Base-by-base conservation (phyloP, 1,140 invertebrate species). In the Drosophila seguyi region DNA sequence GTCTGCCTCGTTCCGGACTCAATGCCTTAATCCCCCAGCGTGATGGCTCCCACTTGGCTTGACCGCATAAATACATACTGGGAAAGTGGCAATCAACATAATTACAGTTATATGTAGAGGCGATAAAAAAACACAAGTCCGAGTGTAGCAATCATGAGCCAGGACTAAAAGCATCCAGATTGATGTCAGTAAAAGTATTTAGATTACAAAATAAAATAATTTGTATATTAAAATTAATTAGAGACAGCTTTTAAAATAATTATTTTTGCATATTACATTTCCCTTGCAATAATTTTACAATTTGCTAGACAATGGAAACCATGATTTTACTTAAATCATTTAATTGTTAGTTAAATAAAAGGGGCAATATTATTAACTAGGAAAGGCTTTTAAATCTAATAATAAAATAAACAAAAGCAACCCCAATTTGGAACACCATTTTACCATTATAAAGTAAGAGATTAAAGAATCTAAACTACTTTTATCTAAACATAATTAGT, bases 41-140 rank as follows among this genome's bases (percentile, higher is more conserved):
- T 39, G 60, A 61, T 57, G 60, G 45, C 59, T 57, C 45, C 57
- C 80, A 63, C 69, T 58, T 47, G 61, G 57, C 56, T 53, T 45
- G 44, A 25, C 56, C 42, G 47, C 52, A 78, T 47, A 62, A 81
- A 60, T 59, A 61, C 53, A 66, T 72, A 50, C 47, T 52, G 67
- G 75, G 57, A 61, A 66, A 82, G 55, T 50, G 47, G 65, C 84
- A 87, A 75, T 82, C 62, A 79, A 72, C 62, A 83, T 76, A 79
- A 86, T 79, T 79, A 72, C 71, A 73, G 29, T 58, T 55, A 72
- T 63, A 60, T 62, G 41, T 55, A 61, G 34, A 44, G 44, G 8
- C 58, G 6, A 56, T 45, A 75, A 74, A 74, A 75, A 65, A 75
- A 52, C 14, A 29, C 27, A 22, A 50, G 20, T 48, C 7, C 8